Conservation (phyloP, 1,140 invertebrate species). For the Neodiprion fabricii region DNA sequence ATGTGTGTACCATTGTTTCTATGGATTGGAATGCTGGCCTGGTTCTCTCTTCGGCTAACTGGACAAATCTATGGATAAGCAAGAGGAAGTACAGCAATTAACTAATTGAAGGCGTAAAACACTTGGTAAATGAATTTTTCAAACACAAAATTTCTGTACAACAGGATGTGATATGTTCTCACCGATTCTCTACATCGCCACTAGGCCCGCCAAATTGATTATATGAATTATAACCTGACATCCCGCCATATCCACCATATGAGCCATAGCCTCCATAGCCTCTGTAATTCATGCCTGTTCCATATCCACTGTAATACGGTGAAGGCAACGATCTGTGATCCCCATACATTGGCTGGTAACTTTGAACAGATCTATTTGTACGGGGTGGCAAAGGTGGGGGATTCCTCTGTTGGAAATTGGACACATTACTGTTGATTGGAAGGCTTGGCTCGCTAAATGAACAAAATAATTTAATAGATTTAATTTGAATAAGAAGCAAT, state of each 20-base stretch:
- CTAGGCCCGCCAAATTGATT: constrained; percentile 56
- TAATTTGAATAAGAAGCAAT: background rate
- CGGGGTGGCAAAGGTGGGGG: constrained; percentile 51
- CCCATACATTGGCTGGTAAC: constrained; percentile 36
- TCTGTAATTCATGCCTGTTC: constrained; percentile 43
- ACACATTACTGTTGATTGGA: constrained; percentile 26
- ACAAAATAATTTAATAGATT: background rate
- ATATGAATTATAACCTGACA: constrained; percentile 47
- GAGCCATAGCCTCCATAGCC: constrained; percentile 43
- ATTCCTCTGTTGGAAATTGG: constrained; percentile 22
- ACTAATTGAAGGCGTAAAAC: background rate
- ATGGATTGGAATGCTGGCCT: constrained; percentile 93
- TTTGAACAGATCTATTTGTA: constrained; percentile 28
- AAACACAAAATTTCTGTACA: background rate
- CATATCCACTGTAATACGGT: constrained; percentile 42
- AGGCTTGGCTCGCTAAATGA: constrained; percentile 25
- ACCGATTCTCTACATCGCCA: constrained; percentile 70
- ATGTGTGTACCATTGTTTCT: constrained; percentile 89
- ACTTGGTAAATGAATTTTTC: background rate
- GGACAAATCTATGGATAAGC: constrained; percentile 71
- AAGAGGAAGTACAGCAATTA: constrained; percentile 20
- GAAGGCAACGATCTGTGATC: constrained; percentile 47
- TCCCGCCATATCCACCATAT: constrained; percentile 34
- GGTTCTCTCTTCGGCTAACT: constrained; percentile 89
- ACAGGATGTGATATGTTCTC: constrained; percentile 22